Evolutionary conservation across 2,888 invertebrate genomes (phyloP), one percentile per base, ranked within the genome.

Genomic region (Aphelenchoides bicaudatus): DNA sequence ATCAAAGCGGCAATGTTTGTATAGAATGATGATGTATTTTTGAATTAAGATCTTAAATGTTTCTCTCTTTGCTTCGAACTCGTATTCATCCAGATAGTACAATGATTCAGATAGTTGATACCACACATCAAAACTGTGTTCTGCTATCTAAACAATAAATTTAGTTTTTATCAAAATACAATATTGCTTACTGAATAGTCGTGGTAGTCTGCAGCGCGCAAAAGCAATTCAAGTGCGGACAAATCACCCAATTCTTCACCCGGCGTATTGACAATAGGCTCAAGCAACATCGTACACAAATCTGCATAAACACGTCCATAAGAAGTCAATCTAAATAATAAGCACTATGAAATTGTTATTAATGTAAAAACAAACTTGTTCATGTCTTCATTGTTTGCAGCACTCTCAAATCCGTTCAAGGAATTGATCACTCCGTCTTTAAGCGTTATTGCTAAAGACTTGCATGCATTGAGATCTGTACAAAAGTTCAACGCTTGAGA

Each of bases 41-140:
- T 91, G 90, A 58, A 94, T 86, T 79, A 91, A 89, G 0, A 93
- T 92, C 76, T 87, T 87, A 80, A 94, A 96, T 31, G 88, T 82
- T 4, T 23, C 59, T 48, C 39, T 29, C n/a, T 61, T 50, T 49
- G 58, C 38, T 10, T 51, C 54, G 29, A 68, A 66, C 0, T 86
- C 85, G 71, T 88, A 87, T 73, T 86, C 87, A 79, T 91, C 88
- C 67, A 87, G 86, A 72, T 90, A 88, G 80, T 93, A 96, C 3
- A 98, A 83, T 74, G 89, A 88, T 81, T 98, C 96, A 3, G 94
- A 92, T 31, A 98, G 81, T 27, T 90, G 86, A 82, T 91, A 94
- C 98, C 98, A 98, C 59, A 94, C 85, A 81, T 91, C 90, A 80
- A 96, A 98, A 1, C 96, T 92, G 69, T 94, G 90, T 74, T 86